Conservation (phyloP, 2,888 invertebrate species). For the Nasonia oneida region DNA sequence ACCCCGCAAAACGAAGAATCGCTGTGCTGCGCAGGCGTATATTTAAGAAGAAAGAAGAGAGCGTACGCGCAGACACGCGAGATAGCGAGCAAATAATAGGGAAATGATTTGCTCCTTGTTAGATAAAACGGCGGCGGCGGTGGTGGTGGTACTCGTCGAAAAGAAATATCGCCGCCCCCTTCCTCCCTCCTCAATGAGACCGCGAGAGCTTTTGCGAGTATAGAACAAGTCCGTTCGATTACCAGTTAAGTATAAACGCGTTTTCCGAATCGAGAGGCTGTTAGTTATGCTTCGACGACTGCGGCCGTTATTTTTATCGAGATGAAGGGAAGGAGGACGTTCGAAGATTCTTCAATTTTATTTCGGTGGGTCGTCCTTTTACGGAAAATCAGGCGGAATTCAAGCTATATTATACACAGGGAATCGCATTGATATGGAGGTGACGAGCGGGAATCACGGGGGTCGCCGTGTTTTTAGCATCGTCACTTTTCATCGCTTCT, state of each 20-base stretch:
- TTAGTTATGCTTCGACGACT: slow-evolving; percentile 51
- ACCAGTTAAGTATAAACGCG: slow-evolving; percentile 72
- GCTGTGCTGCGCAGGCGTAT: slow-evolving; percentile 61
- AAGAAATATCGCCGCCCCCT: slow-evolving; percentile 77
- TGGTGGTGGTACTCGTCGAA: slow-evolving; percentile 74
- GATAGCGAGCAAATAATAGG: slow-evolving; percentile 79
- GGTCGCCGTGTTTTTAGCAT: slow-evolving; percentile 63
- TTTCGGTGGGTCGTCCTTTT: too few relatives aligned
- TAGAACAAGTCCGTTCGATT: slow-evolving; percentile 69
- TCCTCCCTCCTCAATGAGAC: slow-evolving; percentile 26
- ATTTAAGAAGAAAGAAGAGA: not conserved
- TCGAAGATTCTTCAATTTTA: too few relatives aligned
- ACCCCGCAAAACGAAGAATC: slow-evolving; percentile 71
- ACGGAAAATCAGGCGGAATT: slow-evolving; percentile 48
- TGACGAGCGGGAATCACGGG: slow-evolving; percentile 52
- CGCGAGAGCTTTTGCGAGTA: slow-evolving; percentile 27
- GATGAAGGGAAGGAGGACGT: too few relatives aligned
- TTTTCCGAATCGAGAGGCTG: slow-evolving; percentile 10
- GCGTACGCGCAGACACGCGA: slow-evolving; percentile 63
- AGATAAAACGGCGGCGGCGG: slow-evolving; percentile 75
- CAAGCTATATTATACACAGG: slow-evolving; percentile 11
- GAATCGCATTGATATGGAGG: slow-evolving; percentile 58
- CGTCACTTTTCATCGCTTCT: slow-evolving; percentile 75
- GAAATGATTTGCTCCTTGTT: slow-evolving; percentile 80
- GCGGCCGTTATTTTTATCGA: not conserved